These are phyloP conservation scores for Calameuta pallipes DNA, from an alignment of 2,888 invertebrate species.

Conservation along the genomic window DNA sequence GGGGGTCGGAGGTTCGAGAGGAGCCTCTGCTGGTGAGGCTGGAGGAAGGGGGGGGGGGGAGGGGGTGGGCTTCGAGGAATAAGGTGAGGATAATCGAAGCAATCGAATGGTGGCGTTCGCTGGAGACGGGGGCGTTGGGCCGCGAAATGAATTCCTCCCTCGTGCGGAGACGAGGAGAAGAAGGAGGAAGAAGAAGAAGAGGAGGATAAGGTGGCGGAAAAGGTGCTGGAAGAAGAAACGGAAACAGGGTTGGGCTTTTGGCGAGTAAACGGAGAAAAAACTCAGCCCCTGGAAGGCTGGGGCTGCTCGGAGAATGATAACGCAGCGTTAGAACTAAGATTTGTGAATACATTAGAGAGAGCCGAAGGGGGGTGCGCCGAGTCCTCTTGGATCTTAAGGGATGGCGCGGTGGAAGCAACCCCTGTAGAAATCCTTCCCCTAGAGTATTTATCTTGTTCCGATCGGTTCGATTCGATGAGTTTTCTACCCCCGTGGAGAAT, in stretches of 20 bases:
- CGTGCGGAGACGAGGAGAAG: conserved; percentile 24
- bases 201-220: conserved; percentile 24
- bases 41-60: no score
- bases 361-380: conserved; percentile 26
- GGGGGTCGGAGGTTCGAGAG: no score
- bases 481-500: no score
- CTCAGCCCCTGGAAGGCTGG: conserved; percentile 30
- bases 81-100: conserved; percentile 62
- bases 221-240: conserved; percentile 24
- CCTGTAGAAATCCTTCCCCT: conserved; percentile 31
- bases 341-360: conserved; percentile 64
- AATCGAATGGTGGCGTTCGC: conserved; percentile 55
- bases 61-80: conserved; percentile 29
- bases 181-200: conserved; percentile 5
- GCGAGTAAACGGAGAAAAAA: conserved; percentile 30
- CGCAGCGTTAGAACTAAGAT: conserved; percentile 61
- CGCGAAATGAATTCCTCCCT: conserved; percentile 64
- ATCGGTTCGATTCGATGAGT: conserved; percentile 35
- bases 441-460: conserved; percentile 52
- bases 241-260: conserved; percentile 21
- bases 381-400: conserved; percentile 33
- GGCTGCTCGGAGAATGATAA: conserved; percentile 61
- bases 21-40: no score
- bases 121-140: conserved; percentile 61
- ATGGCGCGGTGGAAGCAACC: conserved; percentile 27